Base-by-base conservation (phyloP, 2,113 vertebrate genomes). In the Corynorhinus townsendii region DNA sequence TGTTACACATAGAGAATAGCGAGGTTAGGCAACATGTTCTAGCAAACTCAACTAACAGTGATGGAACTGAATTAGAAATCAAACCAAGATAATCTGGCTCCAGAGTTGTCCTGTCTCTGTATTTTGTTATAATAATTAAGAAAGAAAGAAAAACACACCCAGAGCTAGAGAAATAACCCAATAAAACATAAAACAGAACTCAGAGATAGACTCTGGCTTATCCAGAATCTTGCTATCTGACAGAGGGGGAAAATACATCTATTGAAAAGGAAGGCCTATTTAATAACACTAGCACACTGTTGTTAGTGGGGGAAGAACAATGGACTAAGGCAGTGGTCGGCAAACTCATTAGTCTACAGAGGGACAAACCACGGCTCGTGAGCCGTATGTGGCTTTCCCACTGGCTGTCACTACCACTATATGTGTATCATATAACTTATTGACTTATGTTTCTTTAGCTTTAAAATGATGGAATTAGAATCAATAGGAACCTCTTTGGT, bases 401-500 rank as follows among this genome's bases (percentile, higher is more conserved):
- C 11, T 72, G 62, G 30, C n/a, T 82, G 52, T 71, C 28, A 16
- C 15, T 59, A 19, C 15, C 26, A 79, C 30, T 77, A 17, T 17
- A 43, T 5, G 11, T 24, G n/a, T 73, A 24, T 59, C 7, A 38
- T 59, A 22, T 28, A 75, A 56, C 11, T 90, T 22, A 49, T 35
- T 68, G 28, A 20, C 33, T 69, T 90, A 11, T 72, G 20, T 73
- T 90, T 79, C 56, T 84, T 79, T 96, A n/a, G 19, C 20, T 94
- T n/a, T 54, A 68, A 96, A 85, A 76, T 90, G 35, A 86, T 92
- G 10, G 86, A 77, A 73, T 92, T 86, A 87, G 52, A 93, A 68
- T 86, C 59, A 62, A 16, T 82, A 93, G 59, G 26, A 62, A 43
- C 4, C 7, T 62, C 40, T 86, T 22, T 77, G 35, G 35, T 40